Base-by-base conservation (phyloP, 2,113 vertebrate species). In the Capreolus pygargus region DNA sequence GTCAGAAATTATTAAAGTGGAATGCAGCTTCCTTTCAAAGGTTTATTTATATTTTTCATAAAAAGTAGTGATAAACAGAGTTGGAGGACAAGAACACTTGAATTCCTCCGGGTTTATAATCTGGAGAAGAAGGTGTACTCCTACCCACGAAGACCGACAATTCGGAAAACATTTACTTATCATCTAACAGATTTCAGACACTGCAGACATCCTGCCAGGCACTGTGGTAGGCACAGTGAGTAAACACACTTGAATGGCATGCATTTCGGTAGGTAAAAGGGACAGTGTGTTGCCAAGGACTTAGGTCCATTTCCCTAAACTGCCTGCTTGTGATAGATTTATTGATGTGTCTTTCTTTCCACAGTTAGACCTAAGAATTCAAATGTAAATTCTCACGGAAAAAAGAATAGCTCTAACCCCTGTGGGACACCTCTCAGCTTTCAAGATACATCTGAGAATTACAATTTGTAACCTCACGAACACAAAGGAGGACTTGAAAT, bases 211-310 rank as follows among this genome's bases (percentile, higher is more conserved):
- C 7, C 5, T 61, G 6, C 1, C 17, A 47, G 7, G 1, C 7
- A 30, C 16, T 21, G 4, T 27, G 45, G 10, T 47, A 17, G n/a
- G 4, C 6, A 33, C 33, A 61, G 0, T 1, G 5, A 78, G 23
- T 6, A 94, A 89, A 33, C 8, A 70, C 0, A 43, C 21, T 6
- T 57, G 27, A 70, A 45, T 30, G 8, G 6, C 4, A 8, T 89
- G 27, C 19, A 13, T 25, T 54, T 11, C 15, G 4, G 7, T 7
- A 16, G 47, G 43, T 90, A 3, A n/a, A 21, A 85, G 15, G 43
- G 54, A 84, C 14, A 13, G 17, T 39, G 5, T 43, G 4, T 55
- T 36, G 23, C 10, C 36, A 61, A 11, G 0, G 7, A 70, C 0
- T 50, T 79, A 5, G 4, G 15, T 23, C 36, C 0, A 36, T 87